Conservation (phyloP, 1,140 invertebrate genomes). For the Trichonephila inaurata region DNA sequence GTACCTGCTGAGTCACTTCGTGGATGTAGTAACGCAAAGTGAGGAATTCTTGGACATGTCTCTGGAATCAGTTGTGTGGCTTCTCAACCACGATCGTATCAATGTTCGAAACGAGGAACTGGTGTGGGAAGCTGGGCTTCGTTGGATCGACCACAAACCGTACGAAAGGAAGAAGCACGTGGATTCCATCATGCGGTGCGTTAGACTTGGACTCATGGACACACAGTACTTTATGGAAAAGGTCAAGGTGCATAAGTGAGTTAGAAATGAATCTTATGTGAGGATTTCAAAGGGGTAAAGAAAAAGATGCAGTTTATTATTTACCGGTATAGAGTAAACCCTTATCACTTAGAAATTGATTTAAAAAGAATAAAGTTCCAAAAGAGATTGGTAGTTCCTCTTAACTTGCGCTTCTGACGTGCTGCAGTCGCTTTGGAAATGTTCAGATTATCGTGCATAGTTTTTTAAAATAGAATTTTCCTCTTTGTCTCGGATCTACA, state of each 20-base stretch:
- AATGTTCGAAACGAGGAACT: conserved; percentile 86
- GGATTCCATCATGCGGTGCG: conserved; percentile 88
- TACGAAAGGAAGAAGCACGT: conserved; percentile 85
- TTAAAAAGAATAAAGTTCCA: too few relatives aligned
- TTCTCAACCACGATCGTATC: conserved; percentile 87
- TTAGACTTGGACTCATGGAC: conserved; percentile 91
- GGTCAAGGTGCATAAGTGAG: conserved; percentile 84
- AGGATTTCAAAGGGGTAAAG: too few relatives aligned
- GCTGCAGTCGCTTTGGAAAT: too few relatives aligned
- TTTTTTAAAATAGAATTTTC: too few relatives aligned
- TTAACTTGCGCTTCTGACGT: too few relatives aligned
- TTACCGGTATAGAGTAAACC: too few relatives aligned
- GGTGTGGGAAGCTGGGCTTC: conserved; percentile 81
- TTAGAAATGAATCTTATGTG: not conserved
- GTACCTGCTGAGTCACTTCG: conserved; percentile 88
- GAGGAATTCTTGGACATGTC: conserved; percentile 87
- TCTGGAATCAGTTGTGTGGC: conserved; percentile 85
- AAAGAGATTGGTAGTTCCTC: too few relatives aligned
- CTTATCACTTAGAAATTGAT: too few relatives aligned
- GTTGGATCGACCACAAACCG: conserved; percentile 85
- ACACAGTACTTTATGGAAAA: conserved; percentile 89
- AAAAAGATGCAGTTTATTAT: too few relatives aligned
- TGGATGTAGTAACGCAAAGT: conserved; percentile 83
- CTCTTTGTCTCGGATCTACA: too few relatives aligned
- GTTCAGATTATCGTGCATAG: too few relatives aligned